These are phyloP conservation scores for Oryzias celebensis DNA, from an alignment of 2,113 vertebrate species.

Conservation along the genomic window DNA sequence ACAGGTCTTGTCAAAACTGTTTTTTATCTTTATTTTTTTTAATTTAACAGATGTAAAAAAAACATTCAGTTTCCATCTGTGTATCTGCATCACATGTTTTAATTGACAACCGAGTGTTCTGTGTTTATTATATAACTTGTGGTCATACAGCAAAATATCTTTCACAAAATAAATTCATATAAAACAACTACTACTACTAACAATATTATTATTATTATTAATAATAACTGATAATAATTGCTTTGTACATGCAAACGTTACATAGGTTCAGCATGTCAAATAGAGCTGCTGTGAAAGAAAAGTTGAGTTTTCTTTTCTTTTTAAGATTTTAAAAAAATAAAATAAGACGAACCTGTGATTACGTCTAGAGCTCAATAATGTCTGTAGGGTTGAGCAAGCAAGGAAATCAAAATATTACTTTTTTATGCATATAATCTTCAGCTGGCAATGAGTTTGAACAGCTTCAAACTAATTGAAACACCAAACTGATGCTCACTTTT, in stretches of 20 bases:
- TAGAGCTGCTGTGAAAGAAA: constrained; percentile 32
- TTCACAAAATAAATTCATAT: constrained; percentile 23
- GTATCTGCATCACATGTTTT: constrained; percentile 8
- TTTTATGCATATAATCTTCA: too few species aligned
- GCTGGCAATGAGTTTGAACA: background rate
- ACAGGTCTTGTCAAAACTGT: constrained; percentile 64
- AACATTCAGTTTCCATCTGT: background rate
- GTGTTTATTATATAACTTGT: background rate
- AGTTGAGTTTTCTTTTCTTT: constrained; percentile 47
- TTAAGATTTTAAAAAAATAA: constrained; percentile 34
- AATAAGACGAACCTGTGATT: too few species aligned
- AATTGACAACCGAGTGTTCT: constrained; percentile 1
- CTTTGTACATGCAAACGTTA: constrained; percentile 26
- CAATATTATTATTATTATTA: constrained; percentile 6
- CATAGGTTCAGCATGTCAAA: constrained; percentile 41
- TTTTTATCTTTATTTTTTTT: constrained; percentile 17
- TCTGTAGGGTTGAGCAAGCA: too few species aligned
- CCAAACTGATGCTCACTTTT: too few species aligned
- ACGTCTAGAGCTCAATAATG: too few species aligned
- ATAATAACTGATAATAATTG: constrained; percentile 57
- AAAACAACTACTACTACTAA: constrained; percentile 11
- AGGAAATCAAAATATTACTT: too few species aligned
- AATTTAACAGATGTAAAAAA: constrained; percentile 47
- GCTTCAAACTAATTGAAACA: constrained; percentile 24
- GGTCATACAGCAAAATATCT: constrained; percentile 8